Conservation (phyloP, 2,797 vertebrate genomes). For the Sebastes minor region DNA sequence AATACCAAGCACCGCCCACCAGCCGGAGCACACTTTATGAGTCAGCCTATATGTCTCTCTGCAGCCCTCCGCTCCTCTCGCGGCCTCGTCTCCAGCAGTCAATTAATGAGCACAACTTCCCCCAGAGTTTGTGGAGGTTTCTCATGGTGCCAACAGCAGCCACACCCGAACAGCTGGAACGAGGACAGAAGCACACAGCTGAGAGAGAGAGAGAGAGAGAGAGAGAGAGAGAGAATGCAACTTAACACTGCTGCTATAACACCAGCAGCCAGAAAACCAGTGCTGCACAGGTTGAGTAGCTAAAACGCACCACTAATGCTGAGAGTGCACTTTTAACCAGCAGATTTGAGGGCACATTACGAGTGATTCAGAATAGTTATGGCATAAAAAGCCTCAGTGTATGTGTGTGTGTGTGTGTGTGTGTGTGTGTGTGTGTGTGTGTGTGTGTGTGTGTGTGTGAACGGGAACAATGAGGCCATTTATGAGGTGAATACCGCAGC, state of each 20-base stretch:
- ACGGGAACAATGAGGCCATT: slow-evolving; percentile 73
- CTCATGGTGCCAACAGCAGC: slow-evolving; percentile 59
- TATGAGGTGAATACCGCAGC: slow-evolving; percentile 66
- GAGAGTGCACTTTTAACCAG: slow-evolving; percentile 31
- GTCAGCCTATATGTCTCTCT: neutral
- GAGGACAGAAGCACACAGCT: slow-evolving; percentile 56
- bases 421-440: slow-evolving; percentile 31
- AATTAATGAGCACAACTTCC: slow-evolving; percentile 58
- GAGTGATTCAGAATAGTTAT: slow-evolving; percentile 48
- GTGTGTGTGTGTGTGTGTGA: slow-evolving; percentile 38
- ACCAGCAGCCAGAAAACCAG: slow-evolving; percentile 12
- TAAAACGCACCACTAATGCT: slow-evolving; percentile 1
- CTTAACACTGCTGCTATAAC: neutral
- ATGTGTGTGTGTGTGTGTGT: slow-evolving; percentile 25
- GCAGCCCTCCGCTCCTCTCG: slow-evolving; percentile 7
- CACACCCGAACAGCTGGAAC: slow-evolving; percentile 65
- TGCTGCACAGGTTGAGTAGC: neutral
- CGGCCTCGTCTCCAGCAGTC: slow-evolving; percentile 14
- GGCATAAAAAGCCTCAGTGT: slow-evolving; percentile 54
- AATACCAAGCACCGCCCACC: too few species aligned
- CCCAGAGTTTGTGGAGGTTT: slow-evolving; percentile 37
- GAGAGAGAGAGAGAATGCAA: neutral
- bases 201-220: neutral
- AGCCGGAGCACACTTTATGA: neutral
- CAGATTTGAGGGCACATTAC: slow-evolving; percentile 53